Percentiles rank a stretch among this genome's conserved stretches.
Evolutionary conservation across 2,113 vertebrate species (phyloP).

Genomic region (Leucopsar rothschildi): DNA sequence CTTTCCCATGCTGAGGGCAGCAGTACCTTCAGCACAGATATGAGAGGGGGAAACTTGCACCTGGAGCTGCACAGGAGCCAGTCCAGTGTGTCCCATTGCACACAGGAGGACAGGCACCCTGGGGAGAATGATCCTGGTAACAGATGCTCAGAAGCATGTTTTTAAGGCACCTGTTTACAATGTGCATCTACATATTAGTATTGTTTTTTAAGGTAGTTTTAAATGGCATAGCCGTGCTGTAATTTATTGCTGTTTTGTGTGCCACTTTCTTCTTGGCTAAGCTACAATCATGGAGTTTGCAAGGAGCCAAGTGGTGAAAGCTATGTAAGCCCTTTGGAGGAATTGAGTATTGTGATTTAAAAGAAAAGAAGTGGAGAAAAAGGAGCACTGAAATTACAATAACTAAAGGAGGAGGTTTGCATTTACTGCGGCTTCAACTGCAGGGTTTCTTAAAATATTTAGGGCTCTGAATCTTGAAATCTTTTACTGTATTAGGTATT

Average conservation of each 20-base stretch:
- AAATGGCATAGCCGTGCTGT: neutral
- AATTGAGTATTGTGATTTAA: neutral
- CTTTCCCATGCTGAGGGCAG: rapidly evolving
- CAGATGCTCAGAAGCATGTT: slow-evolving; percentile 33
- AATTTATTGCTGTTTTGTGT: slow-evolving; percentile 32
- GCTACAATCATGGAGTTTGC: neutral
- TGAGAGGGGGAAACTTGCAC: neutral
- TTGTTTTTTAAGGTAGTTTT: neutral
- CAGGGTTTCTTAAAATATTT: neutral
- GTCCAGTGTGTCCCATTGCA: neutral
- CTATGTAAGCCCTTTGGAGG: neutral
- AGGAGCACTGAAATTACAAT: neutral
- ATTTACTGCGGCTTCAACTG: neutral
- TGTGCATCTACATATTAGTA: neutral
- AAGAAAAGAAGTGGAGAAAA: neutral
- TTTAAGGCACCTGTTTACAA: slow-evolving; percentile 32
- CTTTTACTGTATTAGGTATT: neutral
- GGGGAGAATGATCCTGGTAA: neutral
- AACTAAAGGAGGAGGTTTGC: neutral
- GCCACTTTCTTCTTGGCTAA: neutral
- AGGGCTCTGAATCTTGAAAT: neutral
- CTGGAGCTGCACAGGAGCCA: neutral
- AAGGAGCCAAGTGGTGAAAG: neutral
- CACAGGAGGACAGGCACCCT: neutral
- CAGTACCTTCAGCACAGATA: neutral